phyloP scores from a whole-genome alignment of 2,797 vertebrate species.

The Myripristis jacobus region DNA sequence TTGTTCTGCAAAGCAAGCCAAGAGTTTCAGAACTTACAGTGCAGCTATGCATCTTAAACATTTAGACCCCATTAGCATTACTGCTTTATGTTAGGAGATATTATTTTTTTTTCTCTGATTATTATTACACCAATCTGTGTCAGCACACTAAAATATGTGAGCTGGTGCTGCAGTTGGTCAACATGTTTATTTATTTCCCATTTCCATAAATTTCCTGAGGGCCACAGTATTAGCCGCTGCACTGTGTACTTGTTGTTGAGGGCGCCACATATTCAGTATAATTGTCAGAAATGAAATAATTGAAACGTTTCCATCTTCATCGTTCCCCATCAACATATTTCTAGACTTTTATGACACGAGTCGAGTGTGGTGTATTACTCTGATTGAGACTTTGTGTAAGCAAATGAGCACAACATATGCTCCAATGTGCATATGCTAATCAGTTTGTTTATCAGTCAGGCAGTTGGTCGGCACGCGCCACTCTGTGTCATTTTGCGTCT shows the following conservation, averaged over 20 bases:
- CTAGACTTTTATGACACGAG: conserved; percentile 74
- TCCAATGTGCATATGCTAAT: conserved; percentile 80
- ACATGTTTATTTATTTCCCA: conserved; percentile 67
- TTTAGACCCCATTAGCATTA: conserved; percentile 38
- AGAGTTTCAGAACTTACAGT: conserved; percentile 2
- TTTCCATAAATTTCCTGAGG: conserved; percentile 78
- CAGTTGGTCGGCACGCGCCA: conserved; percentile 74
- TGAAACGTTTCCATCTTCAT: conserved; percentile 82
- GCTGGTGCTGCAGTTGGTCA: conserved; percentile 64
- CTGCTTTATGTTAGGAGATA: conserved; percentile 57
- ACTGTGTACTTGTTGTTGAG: conserved; percentile 59
- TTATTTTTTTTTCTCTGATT: conserved; percentile 56
- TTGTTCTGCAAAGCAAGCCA: conserved; percentile 6
- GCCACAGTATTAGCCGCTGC: conserved; percentile 74
- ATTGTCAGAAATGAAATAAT: conserved; percentile 82
- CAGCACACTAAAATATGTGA: conserved; percentile 68
- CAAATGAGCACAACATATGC: conserved; percentile 84
- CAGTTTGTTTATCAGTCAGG: conserved; percentile 79
- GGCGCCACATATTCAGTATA: conserved; percentile 76
- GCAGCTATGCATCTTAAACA: conserved; percentile 26
- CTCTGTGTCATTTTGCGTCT: conserved; percentile 81
- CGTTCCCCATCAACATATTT: conserved; percentile 78
- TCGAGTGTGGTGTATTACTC: conserved; percentile 73
- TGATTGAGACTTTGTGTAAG: conserved; percentile 83
- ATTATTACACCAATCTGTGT: conserved; percentile 80